Conservation (phyloP, 2,113 vertebrate genomes). For the Campylorhamphus procurvoides region DNA sequence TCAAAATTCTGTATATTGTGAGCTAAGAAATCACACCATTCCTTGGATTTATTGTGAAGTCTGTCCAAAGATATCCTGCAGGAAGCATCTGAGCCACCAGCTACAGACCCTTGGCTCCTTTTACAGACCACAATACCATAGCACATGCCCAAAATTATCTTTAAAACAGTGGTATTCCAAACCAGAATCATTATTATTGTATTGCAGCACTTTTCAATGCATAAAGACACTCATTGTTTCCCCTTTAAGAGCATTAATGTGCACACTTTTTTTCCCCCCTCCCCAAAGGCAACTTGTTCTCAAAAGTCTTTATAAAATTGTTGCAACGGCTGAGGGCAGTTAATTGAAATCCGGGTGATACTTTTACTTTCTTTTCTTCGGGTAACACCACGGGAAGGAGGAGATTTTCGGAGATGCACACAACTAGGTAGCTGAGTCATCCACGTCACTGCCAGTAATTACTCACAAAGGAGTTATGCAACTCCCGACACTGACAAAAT, state of each 20-base stretch:
- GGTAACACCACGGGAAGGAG: not conserved
- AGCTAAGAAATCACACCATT: not conserved
- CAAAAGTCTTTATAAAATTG: not conserved
- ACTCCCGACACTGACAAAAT: slow-evolving; percentile 56
- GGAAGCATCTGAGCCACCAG: not conserved
- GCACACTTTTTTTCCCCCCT: not conserved
- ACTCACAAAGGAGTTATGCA: slow-evolving; percentile 64
- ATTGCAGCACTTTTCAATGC: not conserved
- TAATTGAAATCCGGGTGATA: not conserved
- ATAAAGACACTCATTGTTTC: slow-evolving; percentile 42
- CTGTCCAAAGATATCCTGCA: not conserved
- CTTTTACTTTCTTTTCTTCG: not conserved
- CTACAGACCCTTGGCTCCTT: not conserved
- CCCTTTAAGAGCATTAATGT: slow-evolving; percentile 7
- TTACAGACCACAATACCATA: not conserved
- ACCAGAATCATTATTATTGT: not conserved
- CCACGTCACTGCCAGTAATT: slow-evolving; percentile 58
- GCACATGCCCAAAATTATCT: not conserved
- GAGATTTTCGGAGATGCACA: slow-evolving; percentile 18
- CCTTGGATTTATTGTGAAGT: not conserved
- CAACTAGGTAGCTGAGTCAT: slow-evolving; percentile 65
- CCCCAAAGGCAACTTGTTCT: not conserved
- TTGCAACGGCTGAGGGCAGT: not conserved
- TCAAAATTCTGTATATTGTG: not conserved
- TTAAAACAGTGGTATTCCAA: not conserved